phyloP scores from a whole-genome alignment of 2,113 vertebrate species.

The Chaenogobius annularis region DNA sequence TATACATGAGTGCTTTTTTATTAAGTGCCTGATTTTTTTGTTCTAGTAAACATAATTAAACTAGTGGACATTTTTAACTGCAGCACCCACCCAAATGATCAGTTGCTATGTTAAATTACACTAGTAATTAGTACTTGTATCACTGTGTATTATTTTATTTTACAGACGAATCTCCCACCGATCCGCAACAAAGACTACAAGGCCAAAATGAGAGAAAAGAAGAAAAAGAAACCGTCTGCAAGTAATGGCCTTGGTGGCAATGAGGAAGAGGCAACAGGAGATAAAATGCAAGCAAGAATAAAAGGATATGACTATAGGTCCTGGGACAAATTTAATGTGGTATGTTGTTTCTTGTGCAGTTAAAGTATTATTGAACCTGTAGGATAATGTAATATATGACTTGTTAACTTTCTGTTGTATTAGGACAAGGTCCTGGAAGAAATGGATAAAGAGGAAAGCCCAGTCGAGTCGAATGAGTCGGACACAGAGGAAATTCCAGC shows the following conservation, averaged over 20 bases:
- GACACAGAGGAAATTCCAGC: conserved; percentile 85
- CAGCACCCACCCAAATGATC: neutral
- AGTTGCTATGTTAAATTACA: too few species aligned
- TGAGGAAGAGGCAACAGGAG: conserved; percentile 72
- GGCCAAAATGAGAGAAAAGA: conserved; percentile 84
- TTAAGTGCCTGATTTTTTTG: too few species aligned
- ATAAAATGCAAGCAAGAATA: conserved; percentile 81
- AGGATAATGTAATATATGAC: neutral
- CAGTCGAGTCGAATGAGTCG: conserved; percentile 85
- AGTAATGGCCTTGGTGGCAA: conserved; percentile 51
- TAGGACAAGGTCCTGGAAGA: conserved; percentile 90
- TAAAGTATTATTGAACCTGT: neutral
- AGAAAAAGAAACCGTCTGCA: conserved; percentile 57
- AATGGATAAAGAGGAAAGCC: conserved; percentile 87
- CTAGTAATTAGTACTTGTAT: too few species aligned
- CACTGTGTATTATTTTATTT: conserved; percentile 15
- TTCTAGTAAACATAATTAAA: neutral
- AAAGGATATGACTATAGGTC: conserved; percentile 89
- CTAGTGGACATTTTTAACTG: neutral
- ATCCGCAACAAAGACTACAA: conserved; percentile 90
- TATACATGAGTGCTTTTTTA: neutral
- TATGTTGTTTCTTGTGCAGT: conserved; percentile 38
- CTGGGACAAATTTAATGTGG: conserved; percentile 96
- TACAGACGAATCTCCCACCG: conserved; percentile 82
- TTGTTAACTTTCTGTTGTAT: neutral